Base-by-base conservation (phyloP, 2,113 vertebrate species). In the Falco punctatus region DNA sequence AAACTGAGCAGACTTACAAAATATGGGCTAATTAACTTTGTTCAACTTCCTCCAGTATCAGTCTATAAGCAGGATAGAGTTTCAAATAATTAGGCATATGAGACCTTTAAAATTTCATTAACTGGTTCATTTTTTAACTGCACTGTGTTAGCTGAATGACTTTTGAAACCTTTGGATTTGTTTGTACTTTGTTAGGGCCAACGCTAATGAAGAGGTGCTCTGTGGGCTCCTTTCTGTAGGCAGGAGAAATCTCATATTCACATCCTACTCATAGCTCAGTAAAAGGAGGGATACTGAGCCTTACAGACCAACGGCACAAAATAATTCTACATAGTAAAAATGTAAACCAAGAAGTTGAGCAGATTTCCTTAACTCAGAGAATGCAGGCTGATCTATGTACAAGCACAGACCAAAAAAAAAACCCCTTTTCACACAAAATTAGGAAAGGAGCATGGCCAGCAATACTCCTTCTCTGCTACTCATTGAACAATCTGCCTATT, bases 11-110 rank as follows among this genome's bases (percentile, higher is more conserved):
- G 69, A 93, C 65, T 71, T 57, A 78, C 65, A 52, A 85, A 94
- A 94, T 87, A 96, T 78, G 69, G 92, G 81, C 40, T 84, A 91
- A 94, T 96, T 89, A 66, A 49, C 75, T 84, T 75, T 28, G 15
- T 65, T 93, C 81, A 71, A 91, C 92, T 85, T 96, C 87, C 69
- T 93, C 32, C 51, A 67, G 13, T 89, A 84, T 78, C 55, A 71
- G 73, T 69, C 57, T 67, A 66, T 0, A 2, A 75, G 42, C 52
- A 93, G 88, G 81, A 92, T 79, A 67, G 12, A 13, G 9, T 93
- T 96, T 90, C 79, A 88, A 81, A 82, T 59, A 88, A 88, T 92
- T 87, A 75, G 58, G 20, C 21, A 72, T 73, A 44, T 7, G 26
- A 88, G 30, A 79, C 55, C 48, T 92, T 79, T 72, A 69, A 93